Evolutionary conservation across 2,888 invertebrate genomes (phyloP).

Genomic region (Melanophora roralis): DNA sequence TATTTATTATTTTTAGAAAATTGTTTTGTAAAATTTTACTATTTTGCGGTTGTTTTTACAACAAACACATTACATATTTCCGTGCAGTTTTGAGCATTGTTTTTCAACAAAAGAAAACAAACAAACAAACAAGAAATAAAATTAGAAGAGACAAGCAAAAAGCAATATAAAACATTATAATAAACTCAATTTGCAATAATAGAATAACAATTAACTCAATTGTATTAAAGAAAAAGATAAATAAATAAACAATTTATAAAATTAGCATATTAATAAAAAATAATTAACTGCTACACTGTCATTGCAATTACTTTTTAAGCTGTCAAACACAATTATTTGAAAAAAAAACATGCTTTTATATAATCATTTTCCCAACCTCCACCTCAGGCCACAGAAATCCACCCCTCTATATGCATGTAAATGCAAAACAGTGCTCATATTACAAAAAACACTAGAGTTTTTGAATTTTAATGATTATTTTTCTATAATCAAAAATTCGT

Average conservation of each 20-base stretch:
- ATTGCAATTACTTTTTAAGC: neutral
- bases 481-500: constrained; percentile 6
- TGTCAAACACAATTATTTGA: constrained; percentile 21
- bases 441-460: neutral
- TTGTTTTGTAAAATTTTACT: constrained; percentile 20
- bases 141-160: neutral
- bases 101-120: constrained; percentile 20
- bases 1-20: constrained; percentile 47
- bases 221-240: constrained; percentile 17
- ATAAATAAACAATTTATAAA: constrained; percentile 10
- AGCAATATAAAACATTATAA: neutral
- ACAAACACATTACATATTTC: constrained; percentile 44
- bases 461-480: neutral
- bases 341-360: neutral
- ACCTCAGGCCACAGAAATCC: neutral
- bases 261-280: constrained; percentile 36
- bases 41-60: constrained; percentile 46
- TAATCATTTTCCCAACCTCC: neutral
- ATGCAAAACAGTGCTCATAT: too few species aligned
- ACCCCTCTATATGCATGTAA: neutral
- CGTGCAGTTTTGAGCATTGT: constrained; percentile 42
- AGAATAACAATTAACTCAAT: constrained; percentile 36
- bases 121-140: neutral
- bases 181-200: constrained; percentile 9
- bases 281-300: constrained; percentile 28